Percentiles rank a stretch among this genome's conserved stretches.
Conservation (phyloP, 2,888 invertebrate species). For the Carabus problematicus region DNA sequence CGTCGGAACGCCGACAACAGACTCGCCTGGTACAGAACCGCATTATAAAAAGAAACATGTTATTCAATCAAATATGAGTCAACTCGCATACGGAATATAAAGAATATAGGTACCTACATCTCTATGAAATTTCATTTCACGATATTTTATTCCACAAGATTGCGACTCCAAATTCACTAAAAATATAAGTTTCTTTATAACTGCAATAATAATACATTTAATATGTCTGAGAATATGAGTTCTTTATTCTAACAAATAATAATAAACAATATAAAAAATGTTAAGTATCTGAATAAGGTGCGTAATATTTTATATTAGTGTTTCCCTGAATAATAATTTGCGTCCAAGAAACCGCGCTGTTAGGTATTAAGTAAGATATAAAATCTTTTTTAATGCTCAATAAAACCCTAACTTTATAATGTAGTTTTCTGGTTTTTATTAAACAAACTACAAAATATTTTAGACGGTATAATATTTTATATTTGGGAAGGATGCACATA, state of each 20-base stretch:
- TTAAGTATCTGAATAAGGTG: too few species aligned
- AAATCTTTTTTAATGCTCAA: too few species aligned
- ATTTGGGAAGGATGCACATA: neutral
- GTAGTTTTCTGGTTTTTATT: neutral
- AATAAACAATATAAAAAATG: neutral
- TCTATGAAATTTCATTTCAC: neutral
- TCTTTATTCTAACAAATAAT: too few species aligned
- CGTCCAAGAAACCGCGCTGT: too few species aligned
- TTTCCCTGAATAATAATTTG: too few species aligned
- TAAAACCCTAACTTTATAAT: too few species aligned
- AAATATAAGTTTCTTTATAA: neutral
- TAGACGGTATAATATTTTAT: neutral
- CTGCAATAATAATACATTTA: neutral
- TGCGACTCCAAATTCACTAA: neutral
- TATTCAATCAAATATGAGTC: too few species aligned
- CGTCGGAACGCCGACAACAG: neutral
- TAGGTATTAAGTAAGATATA: too few species aligned
- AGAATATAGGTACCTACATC: neutral
- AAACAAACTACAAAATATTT: neutral
- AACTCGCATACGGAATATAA: too few species aligned
- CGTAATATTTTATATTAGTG: too few species aligned
- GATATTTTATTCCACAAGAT: neutral
- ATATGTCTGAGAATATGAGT: too few species aligned
- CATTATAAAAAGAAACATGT: neutral
- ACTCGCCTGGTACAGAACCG: constrained; percentile 1